A percentile compares a stretch with the other conserved stretches of the same genome.
phyloP scores from a whole-genome alignment of 2,888 invertebrate species.

The Nomada fucata region DNA sequence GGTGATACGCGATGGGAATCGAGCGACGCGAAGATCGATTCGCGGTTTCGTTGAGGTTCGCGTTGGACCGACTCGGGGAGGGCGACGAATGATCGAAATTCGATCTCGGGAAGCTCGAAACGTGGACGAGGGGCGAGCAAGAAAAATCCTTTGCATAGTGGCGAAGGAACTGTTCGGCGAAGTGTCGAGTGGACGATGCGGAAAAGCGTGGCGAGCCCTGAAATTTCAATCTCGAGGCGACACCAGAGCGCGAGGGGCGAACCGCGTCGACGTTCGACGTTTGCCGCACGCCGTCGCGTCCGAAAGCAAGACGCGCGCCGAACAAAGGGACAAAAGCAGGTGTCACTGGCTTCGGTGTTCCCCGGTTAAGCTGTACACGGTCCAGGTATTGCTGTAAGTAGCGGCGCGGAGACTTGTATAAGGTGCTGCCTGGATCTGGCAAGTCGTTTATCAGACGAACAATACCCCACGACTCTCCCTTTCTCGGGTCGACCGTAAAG shows the following conservation, averaged over 20 bases:
- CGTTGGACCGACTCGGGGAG: too few relatives aligned
- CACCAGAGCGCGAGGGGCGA: background rate
- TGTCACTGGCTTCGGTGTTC: constrained; percentile 51
- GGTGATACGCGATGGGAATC: constrained; percentile 33
- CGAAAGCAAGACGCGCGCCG: constrained; percentile 27
- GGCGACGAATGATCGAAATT: constrained; percentile 6
- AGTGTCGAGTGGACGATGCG: constrained; percentile 14
- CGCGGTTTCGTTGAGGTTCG: background rate
- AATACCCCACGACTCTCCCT: constrained; percentile 36
- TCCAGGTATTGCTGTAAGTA: constrained; percentile 68
- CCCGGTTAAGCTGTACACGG: constrained; percentile 75
- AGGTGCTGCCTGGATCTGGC: constrained; percentile 77
- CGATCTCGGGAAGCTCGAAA: background rate
- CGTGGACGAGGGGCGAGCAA: background rate
- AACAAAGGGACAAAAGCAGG: constrained; percentile 37
- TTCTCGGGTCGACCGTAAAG: background rate
- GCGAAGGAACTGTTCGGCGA: constrained; percentile 1
- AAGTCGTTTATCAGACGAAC: constrained; percentile 78
- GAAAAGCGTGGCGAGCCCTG: background rate
- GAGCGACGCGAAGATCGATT: constrained; percentile 2
- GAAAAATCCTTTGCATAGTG: constrained; percentile 1
- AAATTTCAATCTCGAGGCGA: constrained; percentile 42
- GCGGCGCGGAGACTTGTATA: constrained; percentile 30
- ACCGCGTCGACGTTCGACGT: constrained; percentile 11
- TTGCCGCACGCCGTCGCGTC: constrained; percentile 7